Evolutionary conservation across 92 coral and sea anemone species (phyloP).

Genomic region (Epizoanthus rinbou): DNA sequence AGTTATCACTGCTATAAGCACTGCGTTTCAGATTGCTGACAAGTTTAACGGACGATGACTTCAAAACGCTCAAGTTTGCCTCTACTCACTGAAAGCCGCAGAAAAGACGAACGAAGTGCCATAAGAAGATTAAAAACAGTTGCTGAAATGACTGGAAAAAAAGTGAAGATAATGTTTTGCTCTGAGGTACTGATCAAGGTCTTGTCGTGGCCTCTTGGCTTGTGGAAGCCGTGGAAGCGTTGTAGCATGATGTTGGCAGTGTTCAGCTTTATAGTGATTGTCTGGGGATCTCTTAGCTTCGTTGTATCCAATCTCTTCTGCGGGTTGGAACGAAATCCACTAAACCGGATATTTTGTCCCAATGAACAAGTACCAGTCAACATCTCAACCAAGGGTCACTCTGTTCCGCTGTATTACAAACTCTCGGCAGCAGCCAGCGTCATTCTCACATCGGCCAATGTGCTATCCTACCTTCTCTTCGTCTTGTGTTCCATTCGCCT

Average conservation of each 20-base stretch:
- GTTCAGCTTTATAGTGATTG: not conserved
- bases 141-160: too few relatives aligned
- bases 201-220: constrained; percentile 11
- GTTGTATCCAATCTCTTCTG: constrained; percentile 2
- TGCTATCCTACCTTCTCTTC: not conserved
- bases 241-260: not conserved
- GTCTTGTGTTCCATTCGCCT: not conserved
- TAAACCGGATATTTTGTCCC: not conserved
- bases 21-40: too few relatives aligned
- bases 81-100: too few relatives aligned
- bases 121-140: too few relatives aligned
- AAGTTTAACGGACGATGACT: too few relatives aligned
- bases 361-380: not conserved
- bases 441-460: not conserved
- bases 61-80: too few relatives aligned
- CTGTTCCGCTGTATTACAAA: not conserved
- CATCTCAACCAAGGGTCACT: not conserved
- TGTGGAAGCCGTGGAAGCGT: constrained; percentile 4
- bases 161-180: not conserved
- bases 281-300: not conserved
- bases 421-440: not conserved
- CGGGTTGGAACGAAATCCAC: not conserved
- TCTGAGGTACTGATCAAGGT: not conserved
- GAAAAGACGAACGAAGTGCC: too few relatives aligned
- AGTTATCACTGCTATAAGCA: too few relatives aligned